Conservation (phyloP, 2,113 vertebrate genomes). For the Cyrtonyx montezumae region DNA sequence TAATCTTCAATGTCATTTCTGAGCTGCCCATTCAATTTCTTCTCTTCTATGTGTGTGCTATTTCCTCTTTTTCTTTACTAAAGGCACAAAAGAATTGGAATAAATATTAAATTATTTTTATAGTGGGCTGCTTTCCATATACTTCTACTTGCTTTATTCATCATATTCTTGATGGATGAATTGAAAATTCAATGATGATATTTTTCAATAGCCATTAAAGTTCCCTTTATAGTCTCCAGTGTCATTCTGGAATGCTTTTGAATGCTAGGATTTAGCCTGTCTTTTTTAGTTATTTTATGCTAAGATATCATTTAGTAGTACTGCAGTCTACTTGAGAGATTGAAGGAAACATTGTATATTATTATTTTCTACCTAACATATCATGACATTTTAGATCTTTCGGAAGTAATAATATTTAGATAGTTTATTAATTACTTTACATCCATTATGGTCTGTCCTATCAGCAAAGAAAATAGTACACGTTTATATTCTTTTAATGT, state of each 20-base stretch:
- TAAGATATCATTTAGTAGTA: neutral
- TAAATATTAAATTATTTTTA: neutral
- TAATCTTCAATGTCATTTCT: neutral
- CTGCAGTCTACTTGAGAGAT: neutral
- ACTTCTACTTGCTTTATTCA: neutral
- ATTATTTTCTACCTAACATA: neutral
- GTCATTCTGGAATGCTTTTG: neutral
- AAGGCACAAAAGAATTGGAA: neutral
- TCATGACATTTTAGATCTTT: neutral
- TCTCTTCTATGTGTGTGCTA: neutral
- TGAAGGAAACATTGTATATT: neutral
- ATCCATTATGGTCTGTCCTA: neutral
- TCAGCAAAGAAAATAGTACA: neutral
- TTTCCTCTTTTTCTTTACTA: neutral
- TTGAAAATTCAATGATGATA: neutral
- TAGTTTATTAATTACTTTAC: neutral
- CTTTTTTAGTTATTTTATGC: neutral
- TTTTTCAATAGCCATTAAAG: neutral
- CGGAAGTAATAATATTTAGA: neutral
- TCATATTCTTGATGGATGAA: neutral
- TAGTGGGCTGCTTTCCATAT: neutral
- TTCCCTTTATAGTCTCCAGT: neutral
- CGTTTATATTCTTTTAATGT: neutral
- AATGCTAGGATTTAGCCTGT: neutral
- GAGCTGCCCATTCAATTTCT: neutral